phyloP scores from a whole-genome alignment of 2,888 invertebrate genomes.

The Ophion slaviceki region DNA sequence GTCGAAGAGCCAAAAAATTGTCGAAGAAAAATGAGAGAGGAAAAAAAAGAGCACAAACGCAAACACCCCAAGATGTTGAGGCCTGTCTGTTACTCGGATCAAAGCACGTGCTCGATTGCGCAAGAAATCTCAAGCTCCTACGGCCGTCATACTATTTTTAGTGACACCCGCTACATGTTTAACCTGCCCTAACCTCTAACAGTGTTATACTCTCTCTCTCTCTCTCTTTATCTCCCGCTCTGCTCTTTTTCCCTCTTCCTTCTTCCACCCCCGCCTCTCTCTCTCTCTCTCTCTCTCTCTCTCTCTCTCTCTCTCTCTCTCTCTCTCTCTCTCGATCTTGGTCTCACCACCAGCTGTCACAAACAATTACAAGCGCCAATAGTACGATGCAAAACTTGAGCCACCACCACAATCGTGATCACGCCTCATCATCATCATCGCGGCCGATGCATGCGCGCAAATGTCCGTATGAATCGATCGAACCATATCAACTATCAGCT shows the following conservation, averaged over 20 bases:
- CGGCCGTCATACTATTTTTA: constrained; percentile 83
- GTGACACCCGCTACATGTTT: constrained; percentile 81
- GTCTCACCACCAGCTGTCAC: constrained; percentile 58
- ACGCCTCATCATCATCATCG: constrained; percentile 30
- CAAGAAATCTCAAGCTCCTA: constrained; percentile 75
- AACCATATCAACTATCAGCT: constrained; percentile 41
- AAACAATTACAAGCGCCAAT: constrained; percentile 59
- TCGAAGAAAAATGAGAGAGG: constrained; percentile 45
- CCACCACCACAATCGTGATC: constrained; percentile 27
- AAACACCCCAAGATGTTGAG: constrained; percentile 32
- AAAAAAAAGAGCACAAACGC: constrained; percentile 40
- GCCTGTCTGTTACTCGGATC: constrained; percentile 13
- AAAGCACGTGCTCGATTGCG: constrained; percentile 81
- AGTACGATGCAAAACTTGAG: constrained; percentile 33
- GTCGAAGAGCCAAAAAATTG: constrained; percentile 28
- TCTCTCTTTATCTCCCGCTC: constrained; percentile 1
- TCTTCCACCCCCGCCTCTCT: constrained; percentile 22
- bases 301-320: constrained; percentile 7
- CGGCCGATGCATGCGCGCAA: constrained; percentile 13
- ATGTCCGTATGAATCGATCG: constrained; percentile 50
- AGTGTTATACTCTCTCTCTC: constrained; percentile 18
- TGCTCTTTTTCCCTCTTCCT: neutral
- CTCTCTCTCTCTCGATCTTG: constrained; percentile 13
- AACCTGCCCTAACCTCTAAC: constrained; percentile 81
- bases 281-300: constrained; percentile 3